Percentiles rank a stretch among this genome's conserved stretches.
Conservation (phyloP, 2,797 vertebrate species). For the Adrianichthys oophorus region DNA sequence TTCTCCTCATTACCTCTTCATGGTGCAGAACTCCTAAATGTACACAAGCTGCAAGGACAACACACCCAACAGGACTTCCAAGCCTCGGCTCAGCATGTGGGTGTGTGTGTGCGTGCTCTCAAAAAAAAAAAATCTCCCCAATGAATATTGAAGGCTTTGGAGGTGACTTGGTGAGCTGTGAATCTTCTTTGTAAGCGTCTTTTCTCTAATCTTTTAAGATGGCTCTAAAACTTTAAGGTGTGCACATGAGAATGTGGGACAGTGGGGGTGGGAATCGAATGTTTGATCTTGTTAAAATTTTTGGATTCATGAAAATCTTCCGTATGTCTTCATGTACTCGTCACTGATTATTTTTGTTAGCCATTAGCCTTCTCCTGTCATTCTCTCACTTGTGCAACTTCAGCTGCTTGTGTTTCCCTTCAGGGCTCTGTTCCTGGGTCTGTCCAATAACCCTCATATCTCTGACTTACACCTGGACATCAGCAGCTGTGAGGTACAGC, state of each 20-base stretch:
- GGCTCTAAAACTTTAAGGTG: slow-evolving; percentile 45
- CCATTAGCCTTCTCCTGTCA: not conserved
- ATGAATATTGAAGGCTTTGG: slow-evolving; percentile 27
- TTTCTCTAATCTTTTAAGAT: slow-evolving; percentile 51
- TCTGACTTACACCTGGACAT: slow-evolving; percentile 90
- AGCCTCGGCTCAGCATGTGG: slow-evolving; percentile 15
- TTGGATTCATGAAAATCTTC: slow-evolving; percentile 18
- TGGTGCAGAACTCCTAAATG: slow-evolving; percentile 44
- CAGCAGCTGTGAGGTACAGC: slow-evolving; percentile 88
- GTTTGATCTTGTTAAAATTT: slow-evolving; percentile 27
- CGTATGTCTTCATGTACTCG: slow-evolving; percentile 10
- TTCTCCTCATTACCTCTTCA: slow-evolving; percentile 52
- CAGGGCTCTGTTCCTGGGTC: slow-evolving; percentile 89
- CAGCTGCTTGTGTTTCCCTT: slow-evolving; percentile 28
- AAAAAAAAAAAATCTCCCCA: slow-evolving; percentile 5
- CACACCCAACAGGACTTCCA: slow-evolving; percentile 31
- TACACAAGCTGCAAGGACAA: slow-evolving; percentile 34
- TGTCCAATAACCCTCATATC: slow-evolving; percentile 91
- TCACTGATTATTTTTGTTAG: slow-evolving; percentile 5
- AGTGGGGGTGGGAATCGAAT: not conserved
- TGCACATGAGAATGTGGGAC: slow-evolving; percentile 18
- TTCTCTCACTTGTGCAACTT: not conserved
- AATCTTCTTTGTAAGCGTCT: slow-evolving; percentile 48
- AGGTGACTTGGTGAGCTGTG: slow-evolving; percentile 27
- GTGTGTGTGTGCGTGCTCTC: slow-evolving; percentile 1